A percentile compares a stretch with the other conserved stretches of the same genome.
These are phyloP conservation scores for Carollia perspicillata DNA, from an alignment of 2,113 vertebrate genomes.

Conservation along the genomic window DNA sequence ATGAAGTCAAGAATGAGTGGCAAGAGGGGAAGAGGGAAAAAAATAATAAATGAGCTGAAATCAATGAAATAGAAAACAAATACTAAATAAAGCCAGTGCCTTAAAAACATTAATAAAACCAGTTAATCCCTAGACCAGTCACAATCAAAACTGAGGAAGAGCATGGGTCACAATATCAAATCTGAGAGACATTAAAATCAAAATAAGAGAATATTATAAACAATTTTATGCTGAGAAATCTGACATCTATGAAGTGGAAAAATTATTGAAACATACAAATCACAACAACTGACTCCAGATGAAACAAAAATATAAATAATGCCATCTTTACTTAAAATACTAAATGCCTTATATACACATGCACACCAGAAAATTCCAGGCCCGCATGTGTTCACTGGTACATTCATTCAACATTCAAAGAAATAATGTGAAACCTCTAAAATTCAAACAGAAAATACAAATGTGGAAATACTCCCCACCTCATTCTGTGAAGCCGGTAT, in stretches of 20 bases:
- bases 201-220: background rate
- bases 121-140: background rate
- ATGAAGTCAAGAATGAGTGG: background rate
- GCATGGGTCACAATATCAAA: background rate
- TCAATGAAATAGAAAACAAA: background rate
- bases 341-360: background rate
- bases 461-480: background rate
- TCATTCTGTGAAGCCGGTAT: background rate
- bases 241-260: background rate
- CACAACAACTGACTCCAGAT: background rate
- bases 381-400: background rate
- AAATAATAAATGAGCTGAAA: background rate
- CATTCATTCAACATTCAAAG: background rate
- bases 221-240: background rate
- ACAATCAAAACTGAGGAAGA: background rate
- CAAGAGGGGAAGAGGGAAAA: background rate
- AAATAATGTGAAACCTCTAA: background rate
- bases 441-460: background rate
- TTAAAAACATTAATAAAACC: background rate
- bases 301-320: background rate
- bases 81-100: background rate
- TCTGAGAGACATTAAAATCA: background rate
- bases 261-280: background rate
- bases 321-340: background rate
- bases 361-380: background rate